Evolutionary conservation across 2,113 vertebrate species (phyloP).

Genomic region (Vidua chalybeata): DNA sequence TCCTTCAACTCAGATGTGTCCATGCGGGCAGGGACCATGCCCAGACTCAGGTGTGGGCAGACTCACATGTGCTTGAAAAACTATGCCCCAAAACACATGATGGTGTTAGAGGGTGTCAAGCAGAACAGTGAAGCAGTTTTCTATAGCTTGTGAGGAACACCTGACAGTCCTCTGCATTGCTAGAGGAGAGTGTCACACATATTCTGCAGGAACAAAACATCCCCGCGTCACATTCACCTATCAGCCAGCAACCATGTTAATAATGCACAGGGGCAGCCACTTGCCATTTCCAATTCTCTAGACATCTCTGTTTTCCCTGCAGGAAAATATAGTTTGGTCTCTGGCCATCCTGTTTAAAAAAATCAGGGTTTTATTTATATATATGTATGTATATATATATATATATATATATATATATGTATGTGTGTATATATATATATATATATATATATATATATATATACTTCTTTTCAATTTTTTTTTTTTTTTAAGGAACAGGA

Average conservation of each 20-base stretch:
- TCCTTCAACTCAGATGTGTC: not conserved
- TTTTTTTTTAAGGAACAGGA: not conserved
- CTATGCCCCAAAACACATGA: not conserved
- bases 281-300: not conserved
- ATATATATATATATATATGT: too few species aligned
- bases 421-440: too few species aligned
- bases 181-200: not conserved
- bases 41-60: not conserved
- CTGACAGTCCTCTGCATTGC: not conserved
- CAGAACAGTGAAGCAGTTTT: not conserved
- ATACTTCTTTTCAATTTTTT: not conserved
- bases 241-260: not conserved
- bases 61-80: not conserved
- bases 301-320: not conserved
- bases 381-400: too few species aligned
- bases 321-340: not conserved
- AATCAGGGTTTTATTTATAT: not conserved
- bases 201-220: not conserved
- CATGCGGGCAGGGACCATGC: accelerated
- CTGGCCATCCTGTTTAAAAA: not conserved
- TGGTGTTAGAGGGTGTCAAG: not conserved
- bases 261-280: not conserved
- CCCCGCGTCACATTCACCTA: not conserved
- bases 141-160: not conserved
- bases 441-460: too few species aligned